Percentiles rank a stretch among this genome's conserved stretches.
phyloP scores from a whole-genome alignment of 2,888 invertebrate genomes.

The Pseudanteris insignis region DNA sequence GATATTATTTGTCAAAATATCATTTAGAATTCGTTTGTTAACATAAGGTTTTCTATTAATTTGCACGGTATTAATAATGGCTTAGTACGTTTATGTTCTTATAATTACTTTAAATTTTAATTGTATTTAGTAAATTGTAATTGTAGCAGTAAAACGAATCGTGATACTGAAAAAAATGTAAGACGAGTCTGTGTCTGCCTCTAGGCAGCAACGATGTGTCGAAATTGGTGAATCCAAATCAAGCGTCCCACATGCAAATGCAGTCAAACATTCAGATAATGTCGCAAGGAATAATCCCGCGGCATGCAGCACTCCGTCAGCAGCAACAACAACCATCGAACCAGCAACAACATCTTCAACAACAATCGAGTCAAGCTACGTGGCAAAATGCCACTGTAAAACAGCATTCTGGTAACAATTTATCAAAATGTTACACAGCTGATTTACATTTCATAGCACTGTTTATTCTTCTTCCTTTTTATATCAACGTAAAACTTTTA shows the following conservation, averaged over 20 bases:
- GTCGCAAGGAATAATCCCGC: constrained; percentile 59
- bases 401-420: constrained; percentile 60
- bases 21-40: no score
- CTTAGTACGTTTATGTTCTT: no score
- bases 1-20: no score
- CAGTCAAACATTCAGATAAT: constrained; percentile 58
- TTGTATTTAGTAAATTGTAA: no score
- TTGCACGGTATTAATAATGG: no score
- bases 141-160: no score
- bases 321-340: constrained; percentile 47
- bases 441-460: not conserved
- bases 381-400: constrained; percentile 60
- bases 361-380: constrained; percentile 53
- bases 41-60: no score
- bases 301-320: constrained; percentile 55
- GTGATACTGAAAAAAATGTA: no score
- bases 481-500: not conserved
- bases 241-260: constrained; percentile 60
- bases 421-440: constrained; percentile 7
- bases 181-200: constrained; percentile 36
- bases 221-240: constrained; percentile 58
- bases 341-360: constrained; percentile 48
- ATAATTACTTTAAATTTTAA: no score
- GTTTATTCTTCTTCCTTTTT: not conserved
- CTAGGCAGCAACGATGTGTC: constrained; percentile 59